phyloP scores from a whole-genome alignment of 1,140 invertebrate species.

The Zaprionus gabonicus region DNA sequence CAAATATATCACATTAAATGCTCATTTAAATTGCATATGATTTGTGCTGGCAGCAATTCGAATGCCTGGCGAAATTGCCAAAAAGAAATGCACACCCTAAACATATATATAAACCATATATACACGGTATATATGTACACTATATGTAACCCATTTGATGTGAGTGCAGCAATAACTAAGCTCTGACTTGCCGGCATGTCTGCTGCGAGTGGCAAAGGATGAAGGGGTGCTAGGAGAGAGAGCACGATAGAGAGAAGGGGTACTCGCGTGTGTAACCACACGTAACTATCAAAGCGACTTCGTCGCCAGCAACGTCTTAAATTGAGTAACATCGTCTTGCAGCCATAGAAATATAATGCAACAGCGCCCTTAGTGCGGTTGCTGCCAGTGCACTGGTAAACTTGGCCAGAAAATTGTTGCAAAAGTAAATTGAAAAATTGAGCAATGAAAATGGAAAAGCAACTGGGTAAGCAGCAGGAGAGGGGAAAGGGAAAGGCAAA shows the following conservation, averaged over 20 bases:
- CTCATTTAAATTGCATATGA: constrained; percentile 67
- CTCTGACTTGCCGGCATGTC: constrained; percentile 41
- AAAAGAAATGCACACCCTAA: constrained; percentile 18
- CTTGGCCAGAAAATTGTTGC: constrained; percentile 57
- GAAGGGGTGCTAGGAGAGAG: neutral
- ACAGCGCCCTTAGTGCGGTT: neutral
- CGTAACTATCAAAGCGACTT: constrained; percentile 67
- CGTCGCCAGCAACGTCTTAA: constrained; percentile 56
- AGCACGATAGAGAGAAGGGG: neutral
- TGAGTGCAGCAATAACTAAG: constrained; percentile 51
- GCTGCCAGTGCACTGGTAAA: constrained; percentile 26
- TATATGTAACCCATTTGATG: constrained; percentile 25
- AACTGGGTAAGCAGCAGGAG: neutral
- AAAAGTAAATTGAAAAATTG: constrained; percentile 60
- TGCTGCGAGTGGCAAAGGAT: neutral
- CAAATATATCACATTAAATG: constrained; percentile 31
- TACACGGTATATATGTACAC: neutral
- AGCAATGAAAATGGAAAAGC: constrained; percentile 11
- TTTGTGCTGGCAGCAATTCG: constrained; percentile 57
- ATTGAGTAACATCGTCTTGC: constrained; percentile 62
- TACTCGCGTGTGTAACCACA: constrained; percentile 62
- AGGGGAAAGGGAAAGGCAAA: constrained; percentile 7
- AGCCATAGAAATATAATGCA: constrained; percentile 62
- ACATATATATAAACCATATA: neutral
- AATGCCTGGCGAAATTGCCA: constrained; percentile 60